A percentile compares a stretch with the other conserved stretches of the same genome.
phyloP scores from a whole-genome alignment of 2,113 vertebrate species.

The Falcunculus frontatus region DNA sequence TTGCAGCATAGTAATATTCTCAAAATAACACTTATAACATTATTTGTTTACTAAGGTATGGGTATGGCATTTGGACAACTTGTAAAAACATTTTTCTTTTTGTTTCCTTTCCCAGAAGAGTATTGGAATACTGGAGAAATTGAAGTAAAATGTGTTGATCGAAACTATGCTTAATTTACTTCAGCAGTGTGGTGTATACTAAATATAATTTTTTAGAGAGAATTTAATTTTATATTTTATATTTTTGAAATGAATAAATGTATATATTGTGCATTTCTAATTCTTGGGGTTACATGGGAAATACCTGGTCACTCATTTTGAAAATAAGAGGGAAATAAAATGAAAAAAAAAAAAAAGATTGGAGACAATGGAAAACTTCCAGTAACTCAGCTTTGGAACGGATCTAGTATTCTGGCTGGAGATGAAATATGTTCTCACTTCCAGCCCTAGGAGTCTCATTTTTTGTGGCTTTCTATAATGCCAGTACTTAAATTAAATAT shows the following conservation, averaged over 20 bases:
- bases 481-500: conserved; percentile 11
- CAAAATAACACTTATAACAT: neutral
- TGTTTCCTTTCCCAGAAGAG: neutral
- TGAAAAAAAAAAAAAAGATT: neutral
- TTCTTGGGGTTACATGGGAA: neutral
- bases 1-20: neutral
- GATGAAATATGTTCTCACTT: conserved; percentile 11
- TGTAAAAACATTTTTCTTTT: neutral
- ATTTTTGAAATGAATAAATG: neutral
- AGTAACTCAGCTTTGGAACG: neutral
- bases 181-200: neutral
- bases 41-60: neutral
- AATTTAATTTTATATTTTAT: neutral
- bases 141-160: neutral
- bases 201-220: neutral
- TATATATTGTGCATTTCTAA: neutral
- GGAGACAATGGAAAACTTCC: neutral
- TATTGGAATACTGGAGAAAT: neutral
- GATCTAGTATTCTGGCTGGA: neutral
- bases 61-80: neutral
- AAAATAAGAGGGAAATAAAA: neutral
- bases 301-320: neutral
- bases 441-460: neutral
- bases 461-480: conserved; percentile 16
- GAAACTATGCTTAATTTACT: neutral